A percentile compares a stretch with the other conserved stretches of the same genome.
Conservation (phyloP, 2,797 vertebrate species). For the Mergus octosetaceus region DNA sequence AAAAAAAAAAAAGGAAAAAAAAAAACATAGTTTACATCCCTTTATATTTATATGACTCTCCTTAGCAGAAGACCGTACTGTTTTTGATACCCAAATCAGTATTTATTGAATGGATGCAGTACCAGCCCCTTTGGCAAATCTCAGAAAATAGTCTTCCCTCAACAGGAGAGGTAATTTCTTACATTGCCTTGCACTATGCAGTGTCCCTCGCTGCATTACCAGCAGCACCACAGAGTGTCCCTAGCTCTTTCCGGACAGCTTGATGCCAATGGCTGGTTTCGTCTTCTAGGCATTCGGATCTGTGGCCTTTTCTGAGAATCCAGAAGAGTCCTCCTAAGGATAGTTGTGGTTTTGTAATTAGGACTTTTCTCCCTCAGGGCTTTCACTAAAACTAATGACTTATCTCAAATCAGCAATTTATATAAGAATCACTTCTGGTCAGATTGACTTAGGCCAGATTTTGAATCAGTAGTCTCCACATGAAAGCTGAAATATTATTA, state of each 20-base stretch:
- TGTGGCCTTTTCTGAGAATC: background rate
- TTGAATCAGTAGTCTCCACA: background rate
- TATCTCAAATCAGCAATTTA: background rate
- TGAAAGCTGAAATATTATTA: background rate
- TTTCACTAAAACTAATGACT: background rate
- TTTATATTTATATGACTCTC: background rate
- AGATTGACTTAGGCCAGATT: background rate
- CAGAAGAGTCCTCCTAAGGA: background rate
- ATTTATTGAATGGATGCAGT: background rate
- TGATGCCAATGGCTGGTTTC: background rate
- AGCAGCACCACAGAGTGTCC: too few relatives aligned
- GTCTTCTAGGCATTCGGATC: background rate
- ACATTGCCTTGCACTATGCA: background rate
- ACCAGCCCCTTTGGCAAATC: background rate
- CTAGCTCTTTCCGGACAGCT: background rate
- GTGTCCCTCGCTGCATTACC: too few relatives aligned
- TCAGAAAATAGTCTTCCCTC: background rate
- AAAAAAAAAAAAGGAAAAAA: background rate
- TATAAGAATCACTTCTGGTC: background rate
- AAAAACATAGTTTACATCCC: background rate
- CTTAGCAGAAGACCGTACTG: background rate
- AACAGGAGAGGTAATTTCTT: background rate
- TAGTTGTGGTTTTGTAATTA: background rate
- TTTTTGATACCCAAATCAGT: background rate
- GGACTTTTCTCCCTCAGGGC: background rate